Percentiles rank a stretch among this genome's conserved stretches.
Evolutionary conservation across 2,797 vertebrate species (phyloP).

Genomic region (Xerus rutilus): DNA sequence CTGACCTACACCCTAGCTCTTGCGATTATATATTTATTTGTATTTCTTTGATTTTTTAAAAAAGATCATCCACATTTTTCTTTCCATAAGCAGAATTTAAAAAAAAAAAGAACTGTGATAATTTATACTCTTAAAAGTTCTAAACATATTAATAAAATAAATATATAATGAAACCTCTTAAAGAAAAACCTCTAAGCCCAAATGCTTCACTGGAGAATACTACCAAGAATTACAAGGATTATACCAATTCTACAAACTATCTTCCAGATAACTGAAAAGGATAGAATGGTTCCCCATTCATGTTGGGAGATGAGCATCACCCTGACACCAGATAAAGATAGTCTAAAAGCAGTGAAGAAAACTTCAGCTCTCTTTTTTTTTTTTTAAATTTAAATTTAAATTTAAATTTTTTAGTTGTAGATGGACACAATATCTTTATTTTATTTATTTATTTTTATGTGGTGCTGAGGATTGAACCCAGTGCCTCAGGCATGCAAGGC

Average conservation of each 20-base stretch:
- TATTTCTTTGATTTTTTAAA: neutral
- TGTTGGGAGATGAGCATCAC: neutral
- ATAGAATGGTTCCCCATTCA: neutral
- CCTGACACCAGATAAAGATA: neutral
- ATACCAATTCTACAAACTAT: neutral
- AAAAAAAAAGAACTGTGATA: no score
- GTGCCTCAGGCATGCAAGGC: no score
- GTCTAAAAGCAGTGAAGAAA: neutral
- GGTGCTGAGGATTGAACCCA: no score
- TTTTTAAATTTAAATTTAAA: no score
- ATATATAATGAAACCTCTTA: conserved; percentile 13
- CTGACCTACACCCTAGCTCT: neutral
- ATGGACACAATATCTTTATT: no score
- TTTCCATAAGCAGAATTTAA: no score
- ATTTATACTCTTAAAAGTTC: no score
- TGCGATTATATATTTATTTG: neutral
- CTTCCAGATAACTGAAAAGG: neutral
- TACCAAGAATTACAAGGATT: neutral
- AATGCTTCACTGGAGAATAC: conserved; percentile 20
- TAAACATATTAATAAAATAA: no score
- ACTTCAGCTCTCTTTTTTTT: neutral
- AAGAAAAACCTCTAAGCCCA: neutral
- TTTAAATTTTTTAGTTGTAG: no score
- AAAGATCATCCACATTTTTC: no score
- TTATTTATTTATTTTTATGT: no score